Conservation (phyloP, 2,888 invertebrate genomes). For the Cheilosia impressa region DNA sequence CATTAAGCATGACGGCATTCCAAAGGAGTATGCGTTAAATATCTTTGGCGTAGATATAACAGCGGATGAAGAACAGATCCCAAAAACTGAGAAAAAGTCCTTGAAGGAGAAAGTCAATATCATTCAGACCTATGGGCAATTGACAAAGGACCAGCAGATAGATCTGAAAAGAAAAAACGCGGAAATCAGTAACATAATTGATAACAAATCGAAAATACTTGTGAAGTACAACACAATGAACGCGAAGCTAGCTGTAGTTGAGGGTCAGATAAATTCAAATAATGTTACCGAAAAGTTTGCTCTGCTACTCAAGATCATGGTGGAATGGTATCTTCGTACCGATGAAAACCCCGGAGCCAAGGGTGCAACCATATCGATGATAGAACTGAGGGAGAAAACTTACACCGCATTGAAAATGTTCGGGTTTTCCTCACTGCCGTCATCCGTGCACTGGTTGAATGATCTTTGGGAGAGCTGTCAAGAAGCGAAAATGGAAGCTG, state of each 20-base stretch:
- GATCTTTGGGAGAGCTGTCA: not conserved
- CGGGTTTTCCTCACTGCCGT: no score
- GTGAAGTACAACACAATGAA: no score
- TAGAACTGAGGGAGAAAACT: no score
- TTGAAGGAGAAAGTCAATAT: not conserved
- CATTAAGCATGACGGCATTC: not conserved
- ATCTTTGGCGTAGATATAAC: not conserved
- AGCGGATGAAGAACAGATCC: not conserved
- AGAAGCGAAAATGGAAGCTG: not conserved
- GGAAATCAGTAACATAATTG: not conserved
- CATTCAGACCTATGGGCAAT: not conserved
- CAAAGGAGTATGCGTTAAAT: not conserved
- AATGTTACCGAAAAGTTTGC: no score
- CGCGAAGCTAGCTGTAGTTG: no score
- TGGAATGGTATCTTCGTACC: no score
- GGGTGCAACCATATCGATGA: no score
- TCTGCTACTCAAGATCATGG: no score
- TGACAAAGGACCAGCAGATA: not conserved
- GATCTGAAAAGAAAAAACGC: not conserved
- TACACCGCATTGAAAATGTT: no score
- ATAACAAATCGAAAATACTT: not conserved
- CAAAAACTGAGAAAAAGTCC: not conserved
- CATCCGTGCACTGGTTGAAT: not conserved
- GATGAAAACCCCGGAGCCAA: no score
- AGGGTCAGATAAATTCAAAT: no score